These are phyloP conservation scores for Champsocephalus gunnari DNA, from an alignment of 2,797 vertebrate species.

Conservation along the genomic window DNA sequence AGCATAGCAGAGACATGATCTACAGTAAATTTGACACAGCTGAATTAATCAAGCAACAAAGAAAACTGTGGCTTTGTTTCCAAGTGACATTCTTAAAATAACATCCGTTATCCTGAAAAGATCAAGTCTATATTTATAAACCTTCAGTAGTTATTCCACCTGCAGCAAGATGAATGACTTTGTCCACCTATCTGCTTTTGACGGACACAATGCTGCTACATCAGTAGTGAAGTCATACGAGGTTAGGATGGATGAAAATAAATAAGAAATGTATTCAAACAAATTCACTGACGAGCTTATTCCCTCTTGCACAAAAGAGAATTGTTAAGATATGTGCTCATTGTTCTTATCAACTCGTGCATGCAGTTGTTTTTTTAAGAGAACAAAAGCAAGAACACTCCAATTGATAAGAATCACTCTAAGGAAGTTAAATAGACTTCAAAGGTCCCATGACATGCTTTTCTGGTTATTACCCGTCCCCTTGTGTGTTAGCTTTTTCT, in stretches of 20 bases:
- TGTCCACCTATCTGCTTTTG: background rate
- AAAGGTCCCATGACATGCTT: too few species aligned
- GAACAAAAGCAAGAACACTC: background rate
- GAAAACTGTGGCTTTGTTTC: background rate
- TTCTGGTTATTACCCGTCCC: too few species aligned
- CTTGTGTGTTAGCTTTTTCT: too few species aligned
- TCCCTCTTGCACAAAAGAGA: background rate
- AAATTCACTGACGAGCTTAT: background rate
- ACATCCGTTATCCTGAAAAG: conserved; percentile 13
- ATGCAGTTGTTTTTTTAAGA: conserved; percentile 1
- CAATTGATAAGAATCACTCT: background rate
- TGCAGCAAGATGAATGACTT: conserved; percentile 14
- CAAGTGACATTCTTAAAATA: conserved; percentile 26
- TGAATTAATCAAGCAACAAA: conserved; percentile 18
- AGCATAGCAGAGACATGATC: conserved; percentile 4
- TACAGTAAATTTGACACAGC: background rate
- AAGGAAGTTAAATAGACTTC: background rate
- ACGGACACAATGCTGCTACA: background rate
- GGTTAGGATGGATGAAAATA: background rate
- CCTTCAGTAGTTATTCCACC: background rate
- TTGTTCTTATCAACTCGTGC: conserved; percentile 2
- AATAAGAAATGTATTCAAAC: background rate
- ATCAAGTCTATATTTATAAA: background rate
- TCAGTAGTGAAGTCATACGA: background rate
- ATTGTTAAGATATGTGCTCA: background rate